Conservation (phyloP, 2,797 vertebrate species). For the Avahi laniger region DNA sequence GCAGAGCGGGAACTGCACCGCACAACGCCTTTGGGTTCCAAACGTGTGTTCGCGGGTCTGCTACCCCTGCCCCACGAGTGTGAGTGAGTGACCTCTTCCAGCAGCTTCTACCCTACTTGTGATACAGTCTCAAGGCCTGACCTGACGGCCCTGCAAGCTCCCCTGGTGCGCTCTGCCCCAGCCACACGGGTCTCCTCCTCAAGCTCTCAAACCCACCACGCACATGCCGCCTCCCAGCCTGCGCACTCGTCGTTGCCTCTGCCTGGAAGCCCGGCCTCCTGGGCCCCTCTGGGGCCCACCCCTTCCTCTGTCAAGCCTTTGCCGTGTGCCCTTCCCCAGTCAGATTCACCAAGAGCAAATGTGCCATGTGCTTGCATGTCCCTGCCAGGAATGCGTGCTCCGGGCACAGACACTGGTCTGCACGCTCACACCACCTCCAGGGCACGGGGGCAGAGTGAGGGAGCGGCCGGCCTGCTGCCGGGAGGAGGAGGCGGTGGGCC, state of each 20-base stretch:
- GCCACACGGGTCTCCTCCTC: not conserved
- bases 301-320: not conserved
- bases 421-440: not conserved
- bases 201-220: not conserved
- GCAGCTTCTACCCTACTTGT: not conserved
- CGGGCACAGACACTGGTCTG: rapidly evolving
- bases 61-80: rapidly evolving
- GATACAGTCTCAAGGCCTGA: not conserved
- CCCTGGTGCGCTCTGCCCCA: not conserved
- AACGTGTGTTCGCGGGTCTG: not conserved
- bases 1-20: not conserved
- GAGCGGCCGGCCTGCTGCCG: slow-evolving; percentile 72
- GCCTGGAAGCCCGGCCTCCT: not conserved
- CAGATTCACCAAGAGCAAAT: not conserved
- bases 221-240: not conserved
- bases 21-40: rapidly evolving
- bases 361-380: not conserved
- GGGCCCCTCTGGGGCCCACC: not conserved
- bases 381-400: not conserved
- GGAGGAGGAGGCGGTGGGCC: not conserved
- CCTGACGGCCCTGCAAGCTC: not conserved
- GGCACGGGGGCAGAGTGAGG: not conserved
- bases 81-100: not conserved
- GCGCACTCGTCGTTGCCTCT: not conserved
- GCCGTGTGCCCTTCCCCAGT: not conserved